Conservation (phyloP, 2,113 vertebrate species). For the crab-eating macaque (Macaca fascicularis) region DNA sequence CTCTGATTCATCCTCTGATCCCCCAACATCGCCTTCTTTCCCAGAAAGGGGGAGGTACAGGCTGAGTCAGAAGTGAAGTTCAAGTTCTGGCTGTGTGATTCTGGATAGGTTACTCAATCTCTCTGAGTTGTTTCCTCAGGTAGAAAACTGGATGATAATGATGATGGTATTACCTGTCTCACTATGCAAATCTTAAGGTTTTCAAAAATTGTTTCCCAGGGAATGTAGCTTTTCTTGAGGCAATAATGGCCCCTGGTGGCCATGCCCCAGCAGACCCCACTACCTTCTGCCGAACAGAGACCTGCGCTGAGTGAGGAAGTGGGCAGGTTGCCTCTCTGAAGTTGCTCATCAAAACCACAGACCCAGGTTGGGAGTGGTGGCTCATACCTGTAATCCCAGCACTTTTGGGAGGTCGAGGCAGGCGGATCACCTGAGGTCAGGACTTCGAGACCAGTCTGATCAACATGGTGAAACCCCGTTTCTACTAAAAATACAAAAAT, state of each 20-base stretch:
- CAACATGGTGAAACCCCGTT: too few species aligned
- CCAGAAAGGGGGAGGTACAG: background rate
- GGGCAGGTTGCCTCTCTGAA: background rate
- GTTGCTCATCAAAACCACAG: background rate
- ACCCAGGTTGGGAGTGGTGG: background rate
- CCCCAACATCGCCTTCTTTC: background rate
- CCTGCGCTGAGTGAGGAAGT: too few species aligned
- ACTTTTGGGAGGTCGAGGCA: too few species aligned
- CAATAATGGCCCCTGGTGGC: background rate
- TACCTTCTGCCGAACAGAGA: too few species aligned
- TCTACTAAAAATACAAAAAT: too few species aligned
- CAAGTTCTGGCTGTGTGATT: background rate
- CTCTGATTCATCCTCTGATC: background rate
- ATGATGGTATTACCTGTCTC: background rate
- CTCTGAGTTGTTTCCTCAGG: background rate
- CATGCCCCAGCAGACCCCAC: fast-evolving
- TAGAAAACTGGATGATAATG: background rate
- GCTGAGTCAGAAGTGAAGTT: background rate
- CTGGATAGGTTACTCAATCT: background rate
- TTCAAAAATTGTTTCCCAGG: background rate
- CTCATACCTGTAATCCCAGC: too few species aligned
- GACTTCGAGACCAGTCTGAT: too few species aligned
- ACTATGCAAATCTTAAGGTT: background rate
- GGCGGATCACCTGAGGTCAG: too few species aligned
- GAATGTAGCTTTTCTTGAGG: background rate